Conservation (phyloP, 2,888 invertebrate genomes). For the Ferdinandea cuprea region DNA sequence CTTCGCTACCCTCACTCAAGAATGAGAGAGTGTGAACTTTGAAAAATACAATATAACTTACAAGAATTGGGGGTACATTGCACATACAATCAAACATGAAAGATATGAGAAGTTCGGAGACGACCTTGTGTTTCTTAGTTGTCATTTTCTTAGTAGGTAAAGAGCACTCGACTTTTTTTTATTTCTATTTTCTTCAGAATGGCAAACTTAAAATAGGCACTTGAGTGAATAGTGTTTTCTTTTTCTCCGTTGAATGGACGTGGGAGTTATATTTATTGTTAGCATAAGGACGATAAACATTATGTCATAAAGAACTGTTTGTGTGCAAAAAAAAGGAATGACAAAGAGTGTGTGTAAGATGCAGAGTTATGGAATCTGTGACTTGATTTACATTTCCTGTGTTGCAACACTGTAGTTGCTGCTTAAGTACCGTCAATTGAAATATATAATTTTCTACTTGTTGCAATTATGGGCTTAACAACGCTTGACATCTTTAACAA, state of each 20-base stretch:
- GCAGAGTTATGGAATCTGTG: no score
- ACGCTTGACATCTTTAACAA: neutral
- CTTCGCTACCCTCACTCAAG: constrained; percentile 19
- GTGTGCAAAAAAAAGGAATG: no score
- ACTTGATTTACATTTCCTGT: neutral
- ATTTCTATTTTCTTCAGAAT: constrained; percentile 2
- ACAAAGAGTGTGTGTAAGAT: neutral
- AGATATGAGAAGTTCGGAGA: constrained; percentile 11
- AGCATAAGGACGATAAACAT: neutral
- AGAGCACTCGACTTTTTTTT: constrained; percentile 11
- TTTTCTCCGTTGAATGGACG: neutral
- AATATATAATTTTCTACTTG: constrained; percentile 13
- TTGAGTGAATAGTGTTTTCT: neutral
- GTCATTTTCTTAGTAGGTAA: constrained; percentile 39
- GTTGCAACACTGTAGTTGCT: neutral
- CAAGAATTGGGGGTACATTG: constrained; percentile 47
- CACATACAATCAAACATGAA: constrained; percentile 37
- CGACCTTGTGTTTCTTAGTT: constrained; percentile 33
- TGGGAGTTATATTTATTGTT: constrained; percentile 3
- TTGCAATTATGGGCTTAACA: constrained; percentile 20
- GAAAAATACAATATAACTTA: constrained; percentile 57
- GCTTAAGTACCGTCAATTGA: neutral
- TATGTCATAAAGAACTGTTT: neutral
- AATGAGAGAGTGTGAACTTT: constrained; percentile 38
- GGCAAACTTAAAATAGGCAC: neutral